A percentile compares a stretch with the other conserved stretches of the same genome.
These are phyloP conservation scores for Graphium colonna DNA, from an alignment of 2,888 invertebrate species.

Conservation along the genomic window DNA sequence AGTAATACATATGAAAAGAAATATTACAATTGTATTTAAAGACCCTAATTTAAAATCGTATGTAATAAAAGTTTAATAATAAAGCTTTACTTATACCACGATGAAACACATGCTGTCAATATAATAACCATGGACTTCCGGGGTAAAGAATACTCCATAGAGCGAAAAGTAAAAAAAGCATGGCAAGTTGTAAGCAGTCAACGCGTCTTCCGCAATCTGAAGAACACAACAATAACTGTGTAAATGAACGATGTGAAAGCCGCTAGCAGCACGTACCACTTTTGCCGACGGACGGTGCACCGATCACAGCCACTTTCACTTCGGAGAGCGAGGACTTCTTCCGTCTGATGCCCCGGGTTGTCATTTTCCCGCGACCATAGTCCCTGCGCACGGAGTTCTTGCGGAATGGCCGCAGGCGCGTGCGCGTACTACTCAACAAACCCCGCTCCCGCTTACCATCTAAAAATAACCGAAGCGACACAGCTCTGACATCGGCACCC, in stretches of 20 bases:
- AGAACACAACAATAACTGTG: too few relatives aligned
- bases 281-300: slow-evolving; percentile 94
- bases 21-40: too few relatives aligned
- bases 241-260: neutral
- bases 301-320: slow-evolving; percentile 94
- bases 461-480: slow-evolving; percentile 74
- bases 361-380: slow-evolving; percentile 72
- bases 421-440: slow-evolving; percentile 47
- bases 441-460: slow-evolving; percentile 55
- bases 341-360: slow-evolving; percentile 90
- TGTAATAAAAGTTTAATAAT: neutral
- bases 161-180: too few relatives aligned
- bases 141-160: too few relatives aligned
- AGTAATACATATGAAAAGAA: neutral
- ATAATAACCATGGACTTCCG: too few relatives aligned
- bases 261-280: slow-evolving; percentile 84
- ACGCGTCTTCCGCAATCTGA: too few relatives aligned
- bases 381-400: slow-evolving; percentile 37
- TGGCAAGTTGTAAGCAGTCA: too few relatives aligned
- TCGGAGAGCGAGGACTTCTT: slow-evolving; percentile 94
- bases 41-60: neutral
- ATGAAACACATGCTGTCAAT: too few relatives aligned
- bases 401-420: slow-evolving; percentile 45
- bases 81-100: too few relatives aligned
- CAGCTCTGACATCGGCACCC: slow-evolving; percentile 67